Base-by-base conservation (phyloP, 2,797 vertebrate species). In the Gymnocypris eckloni region DNA sequence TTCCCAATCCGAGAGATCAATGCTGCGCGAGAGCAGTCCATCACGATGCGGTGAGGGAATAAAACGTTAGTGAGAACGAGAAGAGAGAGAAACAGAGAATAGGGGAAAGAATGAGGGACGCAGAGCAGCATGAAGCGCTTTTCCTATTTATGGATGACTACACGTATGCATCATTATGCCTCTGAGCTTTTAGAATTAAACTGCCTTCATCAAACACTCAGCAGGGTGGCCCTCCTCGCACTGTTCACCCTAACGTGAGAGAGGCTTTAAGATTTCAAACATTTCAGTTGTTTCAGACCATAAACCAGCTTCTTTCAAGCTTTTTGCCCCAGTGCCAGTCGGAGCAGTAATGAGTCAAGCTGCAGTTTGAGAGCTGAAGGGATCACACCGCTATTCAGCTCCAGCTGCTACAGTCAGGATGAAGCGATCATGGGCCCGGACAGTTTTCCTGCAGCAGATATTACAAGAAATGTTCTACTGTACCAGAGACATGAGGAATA, bases 171-270 rank as follows among this genome's bases (percentile, higher is more conserved):
- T 82, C 81, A 86, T 86, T 87, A 80, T 75, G 67, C 61, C 81
- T 80, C 64, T 72, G 81, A 83, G 86, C 86, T 87, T 87, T 87
- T 83, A 87, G 76, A 83, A 84, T 83, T 84, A 83, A 88, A 86
- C 81, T 72, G 69, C 82, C 78, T 88, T 84, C 82, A 86, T 86
- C 77, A 79, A 86, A 84, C 77, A 84, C 85, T 71, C 85, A 70
- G 82, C 85, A n/a, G 87, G 85, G 72, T 76, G 71, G 50, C 87
- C 59, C 78, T 86, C 79, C 43, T 56, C 71, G 71, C 77, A 81
- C 78, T 48, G 82, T 45, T 85, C 84, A 70, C 69, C 79, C 45
- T 79, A 79, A 79, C 66, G 16, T 72, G 87, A 86, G 81, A 67
- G 78, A 86, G 28, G 84, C 84, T 81, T 85, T 54, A 73, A 80